Conservation (phyloP, 2,797 vertebrate species). For the Linurgus olivaceus region DNA sequence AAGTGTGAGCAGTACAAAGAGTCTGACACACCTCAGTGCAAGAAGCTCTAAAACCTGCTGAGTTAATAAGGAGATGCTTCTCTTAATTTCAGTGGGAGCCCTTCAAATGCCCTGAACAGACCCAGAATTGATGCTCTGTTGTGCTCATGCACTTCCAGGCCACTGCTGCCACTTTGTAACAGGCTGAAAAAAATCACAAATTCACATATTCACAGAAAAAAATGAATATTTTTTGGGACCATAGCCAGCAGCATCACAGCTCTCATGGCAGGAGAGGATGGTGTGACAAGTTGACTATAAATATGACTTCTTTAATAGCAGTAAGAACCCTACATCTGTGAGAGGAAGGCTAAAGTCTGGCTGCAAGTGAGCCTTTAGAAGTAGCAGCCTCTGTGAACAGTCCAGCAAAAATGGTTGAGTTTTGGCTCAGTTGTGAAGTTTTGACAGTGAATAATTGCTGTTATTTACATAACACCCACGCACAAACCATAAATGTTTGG, state of each 20-base stretch:
- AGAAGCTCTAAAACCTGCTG: background rate
- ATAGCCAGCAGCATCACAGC: background rate
- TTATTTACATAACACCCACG: conserved; percentile 13
- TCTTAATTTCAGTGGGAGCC: background rate
- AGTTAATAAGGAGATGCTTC: background rate
- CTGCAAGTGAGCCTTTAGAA: background rate
- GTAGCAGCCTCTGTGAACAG: background rate
- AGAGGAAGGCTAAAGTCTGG: background rate
- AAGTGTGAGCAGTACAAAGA: background rate
- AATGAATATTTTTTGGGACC: background rate
- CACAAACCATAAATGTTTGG: background rate
- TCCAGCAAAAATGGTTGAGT: background rate
- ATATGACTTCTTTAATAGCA: background rate
- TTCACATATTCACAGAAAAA: background rate
- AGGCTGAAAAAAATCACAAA: background rate
- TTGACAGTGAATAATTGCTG: conserved; percentile 46
- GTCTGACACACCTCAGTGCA: background rate
- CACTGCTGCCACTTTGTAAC: background rate
- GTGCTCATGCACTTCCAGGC: background rate
- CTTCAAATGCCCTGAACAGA: background rate
- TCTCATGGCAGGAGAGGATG: background rate
- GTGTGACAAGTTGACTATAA: background rate
- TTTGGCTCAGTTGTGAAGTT: conserved; percentile 19
- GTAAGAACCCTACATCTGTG: background rate
- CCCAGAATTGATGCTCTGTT: accelerated